Conservation (phyloP, 2,888 invertebrate genomes). For the Andrena flavipes region DNA sequence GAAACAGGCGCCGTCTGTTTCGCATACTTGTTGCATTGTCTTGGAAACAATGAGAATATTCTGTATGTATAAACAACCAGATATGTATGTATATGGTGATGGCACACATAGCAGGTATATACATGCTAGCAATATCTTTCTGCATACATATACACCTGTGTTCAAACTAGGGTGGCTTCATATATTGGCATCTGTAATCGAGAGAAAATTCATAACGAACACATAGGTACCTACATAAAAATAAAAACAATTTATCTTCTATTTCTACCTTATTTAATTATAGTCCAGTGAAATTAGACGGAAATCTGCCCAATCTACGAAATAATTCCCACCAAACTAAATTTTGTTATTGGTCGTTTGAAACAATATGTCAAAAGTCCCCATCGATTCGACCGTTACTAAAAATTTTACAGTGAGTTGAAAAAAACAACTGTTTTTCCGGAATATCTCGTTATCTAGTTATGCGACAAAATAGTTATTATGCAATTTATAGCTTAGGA, state of each 20-base stretch:
- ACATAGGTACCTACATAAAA: neutral
- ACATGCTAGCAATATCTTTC: constrained; percentile 43
- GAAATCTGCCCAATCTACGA: too few species aligned
- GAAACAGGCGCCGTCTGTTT: constrained; percentile 62
- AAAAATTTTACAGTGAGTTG: too few species aligned
- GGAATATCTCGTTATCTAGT: too few species aligned
- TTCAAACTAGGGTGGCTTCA: constrained; percentile 43
- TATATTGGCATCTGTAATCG: constrained; percentile 24
- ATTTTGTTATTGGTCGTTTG: too few species aligned
- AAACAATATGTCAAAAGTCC: too few species aligned
- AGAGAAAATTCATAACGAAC: neutral
- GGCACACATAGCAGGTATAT: constrained; percentile 31
- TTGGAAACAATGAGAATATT: constrained; percentile 72
- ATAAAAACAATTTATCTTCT: neutral
- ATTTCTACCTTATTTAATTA: too few species aligned
- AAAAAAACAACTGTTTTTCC: too few species aligned
- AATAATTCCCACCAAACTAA: too few species aligned
- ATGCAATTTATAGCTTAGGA: too few species aligned
- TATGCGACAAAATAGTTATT: too few species aligned
- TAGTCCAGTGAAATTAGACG: too few species aligned
- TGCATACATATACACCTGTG: constrained; percentile 19
- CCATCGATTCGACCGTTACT: too few species aligned
- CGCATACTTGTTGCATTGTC: constrained; percentile 74
- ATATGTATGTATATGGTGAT: constrained; percentile 13
- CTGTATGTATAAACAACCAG: constrained; percentile 58